phyloP scores from a whole-genome alignment of 1,140 invertebrate genomes.

The Amyelois transitella region DNA sequence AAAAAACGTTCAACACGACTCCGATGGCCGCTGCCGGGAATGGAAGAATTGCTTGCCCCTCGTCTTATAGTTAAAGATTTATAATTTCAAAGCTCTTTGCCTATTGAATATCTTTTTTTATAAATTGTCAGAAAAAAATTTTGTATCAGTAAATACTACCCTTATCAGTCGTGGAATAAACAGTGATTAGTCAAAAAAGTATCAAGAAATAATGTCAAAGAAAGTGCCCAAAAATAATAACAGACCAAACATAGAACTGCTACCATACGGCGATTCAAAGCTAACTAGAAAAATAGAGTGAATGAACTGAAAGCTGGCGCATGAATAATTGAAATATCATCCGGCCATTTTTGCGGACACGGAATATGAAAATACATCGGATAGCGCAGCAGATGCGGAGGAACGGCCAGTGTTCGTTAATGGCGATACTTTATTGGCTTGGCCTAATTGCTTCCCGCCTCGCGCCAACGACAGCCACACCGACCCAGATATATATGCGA shows the following conservation, averaged over 20 bases:
- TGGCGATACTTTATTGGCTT: slow-evolving; percentile 56
- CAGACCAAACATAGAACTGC: neutral
- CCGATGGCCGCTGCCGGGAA: neutral
- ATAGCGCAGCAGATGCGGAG: slow-evolving; percentile 31
- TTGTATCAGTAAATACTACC: no score
- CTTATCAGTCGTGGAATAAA: no score
- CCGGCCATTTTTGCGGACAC: neutral
- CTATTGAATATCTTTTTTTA: no score
- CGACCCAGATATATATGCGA: slow-evolving; percentile 40
- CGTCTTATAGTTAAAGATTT: no score
- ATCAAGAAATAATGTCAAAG: no score
- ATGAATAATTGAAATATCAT: slow-evolving; percentile 2
- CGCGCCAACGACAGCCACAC: slow-evolving; percentile 47
- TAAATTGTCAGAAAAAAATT: no score
- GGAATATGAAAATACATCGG: slow-evolving; percentile 9
- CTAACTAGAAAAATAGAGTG: neutral
- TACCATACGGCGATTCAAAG: no score
- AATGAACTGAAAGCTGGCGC: neutral
- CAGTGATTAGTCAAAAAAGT: no score
- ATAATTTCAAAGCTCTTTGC: no score
- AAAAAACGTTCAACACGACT: slow-evolving; percentile 38
- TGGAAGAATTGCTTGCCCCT: neutral
- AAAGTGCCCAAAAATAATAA: neutral
- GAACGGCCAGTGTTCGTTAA: slow-evolving; percentile 46
- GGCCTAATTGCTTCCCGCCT: slow-evolving; percentile 56